These are phyloP conservation scores for Zele albiditarsus DNA, from an alignment of 2,888 invertebrate species.

Conservation along the genomic window DNA sequence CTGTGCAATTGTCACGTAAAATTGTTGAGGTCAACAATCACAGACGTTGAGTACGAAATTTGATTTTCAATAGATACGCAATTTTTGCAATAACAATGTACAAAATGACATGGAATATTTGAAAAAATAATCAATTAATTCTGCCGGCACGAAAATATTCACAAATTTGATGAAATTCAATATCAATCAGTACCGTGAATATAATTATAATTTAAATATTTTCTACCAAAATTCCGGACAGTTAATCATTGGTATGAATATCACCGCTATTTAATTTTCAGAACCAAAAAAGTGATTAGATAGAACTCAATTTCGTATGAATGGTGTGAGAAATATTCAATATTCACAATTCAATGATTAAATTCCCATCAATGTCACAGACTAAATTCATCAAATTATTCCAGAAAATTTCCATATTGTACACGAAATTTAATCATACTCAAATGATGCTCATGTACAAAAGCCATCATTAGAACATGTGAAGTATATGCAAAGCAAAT, in stretches of 20 bases:
- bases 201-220: background rate
- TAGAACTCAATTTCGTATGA: background rate
- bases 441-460: background rate
- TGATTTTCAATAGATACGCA: background rate
- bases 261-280: no score
- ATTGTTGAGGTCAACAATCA: conserved; percentile 27
- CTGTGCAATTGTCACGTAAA: conserved; percentile 10
- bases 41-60: conserved; percentile 1
- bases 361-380: background rate
- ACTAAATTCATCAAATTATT: background rate
- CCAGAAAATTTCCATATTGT: background rate
- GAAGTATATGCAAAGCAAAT: conserved; percentile 6
- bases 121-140: no score
- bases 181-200: background rate
- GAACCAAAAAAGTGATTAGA: background rate
- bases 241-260: no score
- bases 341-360: background rate
- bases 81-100: background rate
- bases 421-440: conserved; percentile 9
- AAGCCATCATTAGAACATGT: conserved; percentile 1
- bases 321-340: background rate
- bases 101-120: background rate
- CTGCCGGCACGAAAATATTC: background rate
- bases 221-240: no score
- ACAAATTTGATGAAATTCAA: background rate